These are phyloP conservation scores for Philaethria dido DNA, from an alignment of 2,888 invertebrate genomes.

Conservation along the genomic window DNA sequence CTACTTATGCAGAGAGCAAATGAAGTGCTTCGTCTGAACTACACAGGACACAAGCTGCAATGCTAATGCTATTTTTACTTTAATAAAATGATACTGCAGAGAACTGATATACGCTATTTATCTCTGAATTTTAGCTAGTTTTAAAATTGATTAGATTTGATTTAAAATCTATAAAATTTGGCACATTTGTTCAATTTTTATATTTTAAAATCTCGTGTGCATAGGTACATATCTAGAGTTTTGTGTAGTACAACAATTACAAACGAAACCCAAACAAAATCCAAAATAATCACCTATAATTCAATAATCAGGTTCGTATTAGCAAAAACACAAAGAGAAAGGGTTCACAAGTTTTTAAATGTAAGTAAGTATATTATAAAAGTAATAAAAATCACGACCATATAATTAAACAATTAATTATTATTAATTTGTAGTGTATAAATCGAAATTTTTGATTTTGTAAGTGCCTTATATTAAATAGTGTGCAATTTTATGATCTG, in stretches of 20 bases:
- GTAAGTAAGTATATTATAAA: background rate
- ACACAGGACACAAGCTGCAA: slow-evolving; percentile 11
- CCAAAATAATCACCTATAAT: too few relatives aligned
- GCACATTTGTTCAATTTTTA: background rate
- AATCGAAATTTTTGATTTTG: slow-evolving; percentile 24
- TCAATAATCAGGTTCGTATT: background rate
- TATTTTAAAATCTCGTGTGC: too few relatives aligned
- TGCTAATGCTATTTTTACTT: background rate
- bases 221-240: too few relatives aligned
- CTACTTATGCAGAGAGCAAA: slow-evolving; percentile 30
- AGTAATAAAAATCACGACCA: slow-evolving; percentile 5
- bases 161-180: background rate
- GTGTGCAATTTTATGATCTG: slow-evolving; percentile 33
- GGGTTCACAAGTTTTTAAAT: background rate
- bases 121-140: too few relatives aligned
- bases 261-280: too few relatives aligned
- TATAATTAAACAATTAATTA: slow-evolving; percentile 36
- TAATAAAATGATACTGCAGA: background rate
- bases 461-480: slow-evolving; percentile 32
- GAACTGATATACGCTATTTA: too few relatives aligned
- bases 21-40: slow-evolving; percentile 30
- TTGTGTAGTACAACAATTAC: too few relatives aligned
- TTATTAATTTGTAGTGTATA: slow-evolving; percentile 28
- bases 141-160: background rate
- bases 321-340: background rate